Conservation (phyloP, 2,888 invertebrate species). For the Calephelis perditalis region DNA sequence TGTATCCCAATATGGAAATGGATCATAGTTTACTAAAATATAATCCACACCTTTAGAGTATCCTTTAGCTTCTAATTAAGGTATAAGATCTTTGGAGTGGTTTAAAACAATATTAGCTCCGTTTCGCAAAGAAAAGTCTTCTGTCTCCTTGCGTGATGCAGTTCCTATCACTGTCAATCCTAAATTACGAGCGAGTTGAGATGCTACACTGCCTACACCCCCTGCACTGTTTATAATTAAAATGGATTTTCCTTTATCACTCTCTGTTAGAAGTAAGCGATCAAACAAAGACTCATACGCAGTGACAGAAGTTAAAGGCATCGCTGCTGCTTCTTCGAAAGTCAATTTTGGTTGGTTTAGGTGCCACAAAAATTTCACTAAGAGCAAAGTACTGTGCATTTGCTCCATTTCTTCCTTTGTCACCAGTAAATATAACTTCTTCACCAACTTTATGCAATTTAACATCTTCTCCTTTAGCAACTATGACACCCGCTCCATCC, state of each 20-base stretch:
- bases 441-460: slow-evolving; percentile 52
- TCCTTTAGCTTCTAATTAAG: slow-evolving; percentile 51
- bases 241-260: slow-evolving; percentile 55
- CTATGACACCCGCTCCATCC: slow-evolving; percentile 62
- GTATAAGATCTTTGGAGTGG: slow-evolving; percentile 48
- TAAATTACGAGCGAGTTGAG: slow-evolving; percentile 54
- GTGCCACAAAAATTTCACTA: slow-evolving; percentile 51
- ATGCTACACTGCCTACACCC: slow-evolving; percentile 62
- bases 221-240: slow-evolving; percentile 64
- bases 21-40: slow-evolving; percentile 62
- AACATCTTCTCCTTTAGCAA: slow-evolving; percentile 46
- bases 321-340: slow-evolving; percentile 64
- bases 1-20: slow-evolving; percentile 62
- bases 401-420: slow-evolving; percentile 52
- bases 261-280: slow-evolving; percentile 50
- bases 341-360: slow-evolving; percentile 55
- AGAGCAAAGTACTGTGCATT: slow-evolving; percentile 60
- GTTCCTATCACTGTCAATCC: slow-evolving; percentile 64
- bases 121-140: slow-evolving; percentile 43
- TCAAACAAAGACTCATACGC: slow-evolving; percentile 61
- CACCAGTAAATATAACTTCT: slow-evolving; percentile 60
- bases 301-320: slow-evolving; percentile 58
- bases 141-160: slow-evolving; percentile 54
- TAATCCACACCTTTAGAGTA: slow-evolving; percentile 53
- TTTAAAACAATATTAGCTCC: slow-evolving; percentile 58